Evolutionary conservation across 2,888 invertebrate genomes (phyloP).

Genomic region (Trachelus iudaicus): DNA sequence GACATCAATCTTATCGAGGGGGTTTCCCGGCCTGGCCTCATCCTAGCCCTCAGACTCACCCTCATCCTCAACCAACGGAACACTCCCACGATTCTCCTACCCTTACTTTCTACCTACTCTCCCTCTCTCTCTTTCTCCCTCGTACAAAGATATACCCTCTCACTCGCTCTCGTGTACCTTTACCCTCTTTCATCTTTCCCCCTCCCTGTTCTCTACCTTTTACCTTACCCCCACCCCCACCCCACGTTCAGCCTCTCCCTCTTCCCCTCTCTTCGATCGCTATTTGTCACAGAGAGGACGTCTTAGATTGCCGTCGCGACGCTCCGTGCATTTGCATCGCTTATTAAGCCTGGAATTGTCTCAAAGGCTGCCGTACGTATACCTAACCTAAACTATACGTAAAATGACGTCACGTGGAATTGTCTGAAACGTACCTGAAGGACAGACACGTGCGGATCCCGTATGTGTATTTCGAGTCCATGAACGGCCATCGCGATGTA

Average conservation of each 20-base stretch:
- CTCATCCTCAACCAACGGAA: too few relatives aligned
- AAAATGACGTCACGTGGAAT: too few relatives aligned
- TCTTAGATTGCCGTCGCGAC: constrained; percentile 19
- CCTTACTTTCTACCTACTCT: not conserved
- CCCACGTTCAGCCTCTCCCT: not conserved
- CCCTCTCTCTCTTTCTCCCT: not conserved
- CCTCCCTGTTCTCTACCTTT: too few relatives aligned
- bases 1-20: constrained; percentile 23
- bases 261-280: constrained; percentile 12
- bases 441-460: too few relatives aligned
- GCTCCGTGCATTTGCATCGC: constrained; percentile 20
- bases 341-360: constrained; percentile 11
- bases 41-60: too few relatives aligned
- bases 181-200: not conserved
- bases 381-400: too few relatives aligned
- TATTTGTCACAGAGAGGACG: constrained; percentile 21
- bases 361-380: too few relatives aligned
- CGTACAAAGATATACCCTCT: too few relatives aligned
- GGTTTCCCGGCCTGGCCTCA: constrained; percentile 7
- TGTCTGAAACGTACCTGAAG: too few relatives aligned
- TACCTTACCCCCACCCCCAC: too few relatives aligned
- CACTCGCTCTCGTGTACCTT: not conserved
- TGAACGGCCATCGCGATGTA: too few relatives aligned
- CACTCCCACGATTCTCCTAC: not conserved
- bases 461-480: too few relatives aligned